phyloP scores from a whole-genome alignment of 2,888 invertebrate genomes.

The Unio delphinus region DNA sequence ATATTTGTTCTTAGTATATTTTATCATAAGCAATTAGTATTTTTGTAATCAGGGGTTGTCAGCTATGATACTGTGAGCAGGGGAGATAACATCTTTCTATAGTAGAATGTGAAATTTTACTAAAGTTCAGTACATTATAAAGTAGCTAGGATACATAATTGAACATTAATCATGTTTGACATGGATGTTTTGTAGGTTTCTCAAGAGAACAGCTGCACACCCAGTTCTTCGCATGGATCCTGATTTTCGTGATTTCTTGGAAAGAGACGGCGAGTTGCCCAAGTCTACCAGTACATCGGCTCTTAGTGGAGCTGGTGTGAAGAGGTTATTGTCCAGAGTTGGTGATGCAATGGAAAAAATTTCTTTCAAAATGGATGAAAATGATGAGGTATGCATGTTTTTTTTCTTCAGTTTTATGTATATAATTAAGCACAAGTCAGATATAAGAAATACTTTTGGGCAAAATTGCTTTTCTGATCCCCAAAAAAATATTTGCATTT shows the following conservation, averaged over 20 bases:
- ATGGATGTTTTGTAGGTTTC: constrained; percentile 52
- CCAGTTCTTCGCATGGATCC: constrained; percentile 80
- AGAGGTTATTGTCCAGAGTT: constrained; percentile 94
- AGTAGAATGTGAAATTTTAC: no score
- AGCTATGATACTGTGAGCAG: no score
- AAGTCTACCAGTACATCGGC: constrained; percentile 96
- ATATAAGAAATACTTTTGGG: neutral
- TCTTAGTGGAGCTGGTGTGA: constrained; percentile 93
- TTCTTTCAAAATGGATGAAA: constrained; percentile 99
- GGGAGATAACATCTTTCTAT: no score
- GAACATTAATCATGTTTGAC: neutral
- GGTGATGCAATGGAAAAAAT: constrained; percentile 99
- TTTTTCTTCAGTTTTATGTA: neutral
- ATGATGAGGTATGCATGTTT: constrained; percentile 83
- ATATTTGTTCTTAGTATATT: no score
- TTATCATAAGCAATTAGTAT: no score
- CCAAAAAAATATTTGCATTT: no score
- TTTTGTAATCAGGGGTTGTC: no score
- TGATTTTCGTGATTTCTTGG: constrained; percentile 96
- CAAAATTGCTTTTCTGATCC: no score
- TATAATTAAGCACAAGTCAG: neutral
- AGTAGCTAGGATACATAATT: neutral
- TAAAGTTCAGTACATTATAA: no score
- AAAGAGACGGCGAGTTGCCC: constrained; percentile 92
- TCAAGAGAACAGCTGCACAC: constrained; percentile 68